Evolutionary conservation across 2,888 invertebrate genomes (phyloP).

Genomic region (Acheta domesticus): DNA sequence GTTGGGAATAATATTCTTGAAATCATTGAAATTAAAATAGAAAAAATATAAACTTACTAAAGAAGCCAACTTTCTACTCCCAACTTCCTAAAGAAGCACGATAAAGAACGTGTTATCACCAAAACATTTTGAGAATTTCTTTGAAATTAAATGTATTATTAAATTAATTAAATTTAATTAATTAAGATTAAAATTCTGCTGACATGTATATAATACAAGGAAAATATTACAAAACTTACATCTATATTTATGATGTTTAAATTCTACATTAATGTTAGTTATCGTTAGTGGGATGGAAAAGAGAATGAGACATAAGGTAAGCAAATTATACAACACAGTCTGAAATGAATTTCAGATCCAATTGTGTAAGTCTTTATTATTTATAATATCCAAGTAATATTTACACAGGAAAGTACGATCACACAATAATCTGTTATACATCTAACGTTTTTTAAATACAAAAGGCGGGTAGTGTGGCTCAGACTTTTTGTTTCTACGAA

Average conservation of each 20-base stretch:
- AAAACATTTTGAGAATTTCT: too few species aligned
- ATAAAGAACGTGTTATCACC: too few species aligned
- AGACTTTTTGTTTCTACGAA: conserved; percentile 11
- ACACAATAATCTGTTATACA: neutral
- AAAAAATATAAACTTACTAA: too few species aligned
- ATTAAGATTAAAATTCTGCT: too few species aligned
- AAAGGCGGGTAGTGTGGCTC: conserved; percentile 9
- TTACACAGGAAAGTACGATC: neutral
- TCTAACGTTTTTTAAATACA: neutral
- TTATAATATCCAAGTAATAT: neutral
- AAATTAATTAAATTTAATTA: too few species aligned
- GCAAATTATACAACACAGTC: neutral
- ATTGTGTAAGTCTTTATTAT: neutral
- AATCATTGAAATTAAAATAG: too few species aligned
- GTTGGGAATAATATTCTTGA: too few species aligned
- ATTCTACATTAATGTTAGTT: neutral
- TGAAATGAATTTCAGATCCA: neutral
- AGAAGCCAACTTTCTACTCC: too few species aligned
- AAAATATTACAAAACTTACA: neutral
- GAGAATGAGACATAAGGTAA: neutral
- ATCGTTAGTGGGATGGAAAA: neutral
- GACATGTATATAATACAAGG: too few species aligned
- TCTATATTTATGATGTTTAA: neutral
- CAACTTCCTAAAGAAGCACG: too few species aligned
- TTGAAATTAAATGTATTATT: too few species aligned